Base-by-base conservation (phyloP, 2,888 invertebrate species). In the Drosophila robusta region DNA sequence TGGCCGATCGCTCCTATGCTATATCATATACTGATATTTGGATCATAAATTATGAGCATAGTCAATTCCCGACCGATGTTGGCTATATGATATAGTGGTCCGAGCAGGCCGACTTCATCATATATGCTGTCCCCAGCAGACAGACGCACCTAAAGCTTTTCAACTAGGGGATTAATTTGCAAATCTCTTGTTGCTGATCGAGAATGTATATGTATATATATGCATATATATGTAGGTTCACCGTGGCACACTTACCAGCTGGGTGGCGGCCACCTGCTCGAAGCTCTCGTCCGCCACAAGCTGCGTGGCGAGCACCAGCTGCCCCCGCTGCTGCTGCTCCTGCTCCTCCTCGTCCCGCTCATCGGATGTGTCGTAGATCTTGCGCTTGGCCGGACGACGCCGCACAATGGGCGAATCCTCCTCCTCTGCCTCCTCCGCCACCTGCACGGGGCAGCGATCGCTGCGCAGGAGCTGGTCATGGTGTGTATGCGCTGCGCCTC, bases 301-400 rank as follows among this genome's bases (percentile, higher is more conserved):
- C 42, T 70, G 68, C 11, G 75, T 65, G 8, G 54, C 57, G 8
- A 46, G 38, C 32, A 55, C 54, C 36, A 18, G 9, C 12, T 54
- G 41, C 6, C 39, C 29, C 22, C 52, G 36, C 1, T 58, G 2
- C 29, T 9, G 2, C 9, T 29, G 38, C 6, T 42, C 24, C 26
- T 51, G 22, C 1, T 11, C 36, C n/a, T 54, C 39, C 0, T 58
- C 65, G n/a, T 78, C 77, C 11, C 81, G 79, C 0, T 81, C 80
- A 8, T 90, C 90, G 3, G 86, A 85, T 52, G 81, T 87, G 7
- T 75, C 81, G 14, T 80, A 64, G 16, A 89, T 77, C 67, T 90
- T 90, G 0, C 91, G 85, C 38, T 90, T 65, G 24, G 66, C 51
- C 0, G 75, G 38, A 0, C 81, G 64, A 5, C 61, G 62, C 0